phyloP scores from a whole-genome alignment of 1,140 invertebrate genomes.

The Catajapyx aquilonaris region DNA sequence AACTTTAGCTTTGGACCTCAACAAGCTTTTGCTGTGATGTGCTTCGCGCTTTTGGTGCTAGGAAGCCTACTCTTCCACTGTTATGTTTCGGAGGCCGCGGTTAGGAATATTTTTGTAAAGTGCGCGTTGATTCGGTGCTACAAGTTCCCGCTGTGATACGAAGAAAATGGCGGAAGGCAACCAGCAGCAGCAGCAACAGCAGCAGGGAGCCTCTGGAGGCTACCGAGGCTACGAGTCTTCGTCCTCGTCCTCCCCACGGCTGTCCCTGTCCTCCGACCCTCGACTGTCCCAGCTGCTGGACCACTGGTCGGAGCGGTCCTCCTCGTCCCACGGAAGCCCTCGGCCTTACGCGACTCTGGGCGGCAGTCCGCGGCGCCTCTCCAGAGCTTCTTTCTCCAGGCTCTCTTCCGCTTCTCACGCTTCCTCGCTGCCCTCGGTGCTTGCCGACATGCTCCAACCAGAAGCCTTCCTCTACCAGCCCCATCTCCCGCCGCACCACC shows the following conservation, averaged over 20 bases:
- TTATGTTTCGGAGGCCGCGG: no score
- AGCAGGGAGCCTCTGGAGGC: no score
- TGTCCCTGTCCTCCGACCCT: conserved; percentile 9
- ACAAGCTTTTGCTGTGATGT: no score
- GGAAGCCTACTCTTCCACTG: no score
- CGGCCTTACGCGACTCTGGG: conserved; percentile 17
- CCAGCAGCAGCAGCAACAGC: no score
- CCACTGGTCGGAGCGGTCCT: conserved; percentile 42
- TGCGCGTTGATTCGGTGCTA: no score
- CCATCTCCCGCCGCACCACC: conserved; percentile 11
- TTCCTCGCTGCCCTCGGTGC: conserved; percentile 23
- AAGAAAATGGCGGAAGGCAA: no score
- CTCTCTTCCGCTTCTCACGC: conserved; percentile 34
- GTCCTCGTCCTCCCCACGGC: background rate
- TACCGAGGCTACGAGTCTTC: no score
- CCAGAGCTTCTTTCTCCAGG: conserved; percentile 44
- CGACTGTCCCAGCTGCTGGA: conserved; percentile 58
- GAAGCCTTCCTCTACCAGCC: conserved; percentile 17
- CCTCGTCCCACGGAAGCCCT: conserved; percentile 30
- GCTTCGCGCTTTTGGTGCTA: no score
- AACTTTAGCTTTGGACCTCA: no score
- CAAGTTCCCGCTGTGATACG: no score
- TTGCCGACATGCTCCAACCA: conserved; percentile 24
- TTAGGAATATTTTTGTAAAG: no score
- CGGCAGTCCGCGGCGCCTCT: conserved; percentile 7